Conservation (phyloP, 2,113 vertebrate genomes). For the Thunnus thynnus region DNA sequence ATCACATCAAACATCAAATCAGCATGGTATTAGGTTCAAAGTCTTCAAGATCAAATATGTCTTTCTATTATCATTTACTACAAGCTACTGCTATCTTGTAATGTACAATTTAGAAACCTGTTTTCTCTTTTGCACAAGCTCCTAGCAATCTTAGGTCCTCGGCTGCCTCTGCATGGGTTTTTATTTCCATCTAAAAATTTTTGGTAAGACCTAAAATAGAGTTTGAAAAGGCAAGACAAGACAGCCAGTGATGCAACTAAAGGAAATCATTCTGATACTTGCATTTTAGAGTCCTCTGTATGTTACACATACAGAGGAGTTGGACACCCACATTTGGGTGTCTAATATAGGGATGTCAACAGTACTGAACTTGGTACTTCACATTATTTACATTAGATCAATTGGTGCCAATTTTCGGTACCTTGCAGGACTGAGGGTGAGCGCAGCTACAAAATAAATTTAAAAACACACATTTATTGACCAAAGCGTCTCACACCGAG, state of each 20-base stretch:
- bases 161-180: conserved; percentile 4
- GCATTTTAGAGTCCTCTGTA: background rate
- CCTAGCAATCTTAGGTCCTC: background rate
- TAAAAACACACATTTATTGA: too few relatives aligned
- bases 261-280: conserved; percentile 32
- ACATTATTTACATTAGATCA: too few relatives aligned
- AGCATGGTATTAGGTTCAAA: conserved; percentile 1
- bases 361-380: too few relatives aligned
- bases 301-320: background rate
- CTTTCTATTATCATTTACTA: conserved; percentile 23
- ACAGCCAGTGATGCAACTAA: conserved; percentile 56
- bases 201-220: conserved; percentile 23
- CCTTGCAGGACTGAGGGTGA: too few relatives aligned
- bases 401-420: too few relatives aligned
- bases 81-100: background rate
- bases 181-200: conserved; percentile 3
- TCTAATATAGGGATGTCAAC: background rate
- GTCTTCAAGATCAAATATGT: conserved; percentile 8
- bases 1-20: conserved; percentile 7
- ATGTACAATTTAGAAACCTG: background rate
- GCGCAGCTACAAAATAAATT: too few relatives aligned
- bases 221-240: conserved; percentile 34
- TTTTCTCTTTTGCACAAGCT: conserved; percentile 3
- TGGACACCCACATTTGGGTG: background rate
- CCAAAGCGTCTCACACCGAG: too few relatives aligned